These are phyloP conservation scores for Neodiprion virginianus DNA, from an alignment of 1,140 invertebrate species.

Conservation along the genomic window DNA sequence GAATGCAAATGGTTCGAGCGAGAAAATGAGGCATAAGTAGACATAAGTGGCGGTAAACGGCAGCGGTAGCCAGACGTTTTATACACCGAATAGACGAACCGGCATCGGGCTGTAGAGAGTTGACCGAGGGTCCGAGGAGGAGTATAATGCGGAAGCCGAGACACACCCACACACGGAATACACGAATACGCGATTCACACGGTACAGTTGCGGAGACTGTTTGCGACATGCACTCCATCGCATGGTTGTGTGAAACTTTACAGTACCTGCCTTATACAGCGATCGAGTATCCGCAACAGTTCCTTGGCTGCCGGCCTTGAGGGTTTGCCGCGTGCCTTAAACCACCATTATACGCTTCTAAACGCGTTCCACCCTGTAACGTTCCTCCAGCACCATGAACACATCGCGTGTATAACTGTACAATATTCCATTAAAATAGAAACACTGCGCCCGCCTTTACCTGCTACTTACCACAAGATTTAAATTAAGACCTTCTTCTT, in stretches of 20 bases:
- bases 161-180: slow-evolving; percentile 45
- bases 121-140: slow-evolving; percentile 35
- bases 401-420: slow-evolving; percentile 18
- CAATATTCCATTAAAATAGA: no score
- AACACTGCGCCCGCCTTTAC: no score
- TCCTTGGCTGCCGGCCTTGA: no score
- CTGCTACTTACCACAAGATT: no score
- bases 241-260: slow-evolving; percentile 36
- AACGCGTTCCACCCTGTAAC: slow-evolving; percentile 34
- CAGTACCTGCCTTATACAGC: slow-evolving; percentile 23
- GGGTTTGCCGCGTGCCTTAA: no score
- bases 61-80: no score
- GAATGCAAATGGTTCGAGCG: background rate
- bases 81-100: no score
- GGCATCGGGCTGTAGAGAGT: background rate
- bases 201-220: slow-evolving; percentile 17
- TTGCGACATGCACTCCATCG: no score
- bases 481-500: no score
- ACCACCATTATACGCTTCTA: slow-evolving; percentile 25
- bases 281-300: slow-evolving; percentile 16
- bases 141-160: slow-evolving; percentile 49
- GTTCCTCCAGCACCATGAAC: slow-evolving; percentile 20
- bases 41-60: no score
- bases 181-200: slow-evolving; percentile 41
- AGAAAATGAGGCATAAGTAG: background rate